Percentiles rank a stretch among this genome's conserved stretches.
phyloP scores from a whole-genome alignment of 2,888 invertebrate species.

The Serripes groenlandicus region DNA sequence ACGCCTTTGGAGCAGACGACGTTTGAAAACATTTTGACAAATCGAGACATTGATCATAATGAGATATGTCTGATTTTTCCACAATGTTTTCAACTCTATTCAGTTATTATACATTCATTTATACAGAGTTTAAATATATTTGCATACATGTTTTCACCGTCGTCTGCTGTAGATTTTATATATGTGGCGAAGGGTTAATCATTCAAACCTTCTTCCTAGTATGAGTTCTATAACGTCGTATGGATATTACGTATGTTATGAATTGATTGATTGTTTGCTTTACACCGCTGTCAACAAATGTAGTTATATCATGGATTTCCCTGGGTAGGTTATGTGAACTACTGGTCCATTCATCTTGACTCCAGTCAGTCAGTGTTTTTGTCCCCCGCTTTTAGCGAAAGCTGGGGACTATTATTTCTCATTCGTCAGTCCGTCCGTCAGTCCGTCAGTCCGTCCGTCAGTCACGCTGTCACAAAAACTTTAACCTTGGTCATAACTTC shows the following conservation, averaged over 20 bases:
- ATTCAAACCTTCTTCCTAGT: too few species aligned
- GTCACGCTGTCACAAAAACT: too few species aligned
- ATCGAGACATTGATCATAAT: not conserved
- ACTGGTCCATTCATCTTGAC: too few species aligned
- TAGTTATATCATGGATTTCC: too few species aligned
- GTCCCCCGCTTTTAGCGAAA: not conserved
- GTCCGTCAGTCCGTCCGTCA: not conserved
- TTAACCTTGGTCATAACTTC: too few species aligned
- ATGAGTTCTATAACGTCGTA: too few species aligned
- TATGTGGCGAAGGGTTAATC: not conserved
- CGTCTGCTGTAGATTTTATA: not conserved
- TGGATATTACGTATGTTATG: too few species aligned
- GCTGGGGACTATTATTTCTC: not conserved
- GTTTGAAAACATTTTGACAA: not conserved
- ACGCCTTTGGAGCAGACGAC: too few species aligned
- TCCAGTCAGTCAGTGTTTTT: too few species aligned
- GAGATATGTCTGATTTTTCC: not conserved
- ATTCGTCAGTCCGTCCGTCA: not conserved
- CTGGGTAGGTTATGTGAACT: too few species aligned
- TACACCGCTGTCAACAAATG: too few species aligned
- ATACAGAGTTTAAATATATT: not conserved
- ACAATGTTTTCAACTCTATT: not conserved
- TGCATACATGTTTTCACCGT: not conserved
- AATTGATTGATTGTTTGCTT: too few species aligned
- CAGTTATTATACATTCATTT: not conserved